Percentiles rank a stretch among this genome's conserved stretches.
Conservation (phyloP, 1,140 invertebrate species). For the Aphidius ervi region DNA sequence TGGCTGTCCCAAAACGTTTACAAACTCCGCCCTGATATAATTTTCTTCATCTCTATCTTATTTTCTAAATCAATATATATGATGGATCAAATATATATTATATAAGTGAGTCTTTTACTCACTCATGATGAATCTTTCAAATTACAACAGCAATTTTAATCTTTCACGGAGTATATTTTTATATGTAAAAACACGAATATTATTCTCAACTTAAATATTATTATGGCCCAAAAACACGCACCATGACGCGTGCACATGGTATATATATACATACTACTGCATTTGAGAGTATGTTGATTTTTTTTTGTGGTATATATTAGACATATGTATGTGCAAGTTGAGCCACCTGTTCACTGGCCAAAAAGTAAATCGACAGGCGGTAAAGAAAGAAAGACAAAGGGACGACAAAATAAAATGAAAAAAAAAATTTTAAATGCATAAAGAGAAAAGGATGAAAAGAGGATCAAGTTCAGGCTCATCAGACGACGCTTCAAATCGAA, state of each 20-base stretch:
- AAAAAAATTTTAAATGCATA: constrained; percentile 30
- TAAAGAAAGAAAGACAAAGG: not conserved
- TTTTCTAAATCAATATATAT: too few relatives aligned
- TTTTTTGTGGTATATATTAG: not conserved
- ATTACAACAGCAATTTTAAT: constrained; percentile 6
- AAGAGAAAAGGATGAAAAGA: too few relatives aligned
- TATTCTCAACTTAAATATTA: too few relatives aligned
- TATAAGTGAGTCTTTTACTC: too few relatives aligned
- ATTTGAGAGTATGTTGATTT: not conserved
- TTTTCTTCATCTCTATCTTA: not conserved
- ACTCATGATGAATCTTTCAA: not conserved
- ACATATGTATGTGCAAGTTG: too few relatives aligned
- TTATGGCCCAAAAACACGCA: constrained; percentile 1
- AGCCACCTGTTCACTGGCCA: constrained; percentile 34
- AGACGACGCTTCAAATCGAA: constrained; percentile 14
- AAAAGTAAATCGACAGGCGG: constrained; percentile 34
- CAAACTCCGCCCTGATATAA: constrained; percentile 15
- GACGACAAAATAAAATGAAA: not conserved
- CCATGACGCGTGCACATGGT: constrained; percentile 31
- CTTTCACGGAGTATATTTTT: not conserved
- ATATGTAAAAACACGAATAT: not conserved
- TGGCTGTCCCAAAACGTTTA: not conserved
- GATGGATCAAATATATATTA: too few relatives aligned
- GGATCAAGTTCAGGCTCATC: constrained; percentile 16
- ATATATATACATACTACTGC: constrained; percentile 9